Percentiles rank a stretch among this genome's conserved stretches.
Evolutionary conservation across 1,140 invertebrate species (phyloP).

Genomic region (Linepithema humile): DNA sequence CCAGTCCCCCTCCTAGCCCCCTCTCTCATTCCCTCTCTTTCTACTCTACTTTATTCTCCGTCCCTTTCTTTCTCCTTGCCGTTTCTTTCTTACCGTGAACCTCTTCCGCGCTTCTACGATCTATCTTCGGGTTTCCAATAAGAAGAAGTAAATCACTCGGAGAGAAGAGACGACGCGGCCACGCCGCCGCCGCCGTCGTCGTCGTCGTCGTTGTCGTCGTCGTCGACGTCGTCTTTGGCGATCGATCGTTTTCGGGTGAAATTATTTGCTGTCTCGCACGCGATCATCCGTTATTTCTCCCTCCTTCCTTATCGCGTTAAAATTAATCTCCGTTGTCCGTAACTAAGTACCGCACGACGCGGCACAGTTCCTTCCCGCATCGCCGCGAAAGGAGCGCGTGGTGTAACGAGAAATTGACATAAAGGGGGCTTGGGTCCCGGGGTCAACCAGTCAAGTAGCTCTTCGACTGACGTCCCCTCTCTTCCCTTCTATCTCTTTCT

Average conservation of each 20-base stretch:
- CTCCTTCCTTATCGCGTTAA: conserved; percentile 35
- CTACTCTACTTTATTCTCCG: conserved; percentile 3
- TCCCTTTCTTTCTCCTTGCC: conserved; percentile 20
- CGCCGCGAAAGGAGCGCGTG: conserved; percentile 68
- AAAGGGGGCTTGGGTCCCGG: conserved; percentile 67
- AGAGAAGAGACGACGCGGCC: conserved; percentile 49
- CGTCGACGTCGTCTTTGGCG: background rate
- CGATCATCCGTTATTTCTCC: conserved; percentile 28
- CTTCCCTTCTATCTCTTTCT: conserved; percentile 55
- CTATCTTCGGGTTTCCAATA: conserved; percentile 54
- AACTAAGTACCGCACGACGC: conserved; percentile 17
- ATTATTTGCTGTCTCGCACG: conserved; percentile 39
- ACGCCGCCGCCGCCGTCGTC: background rate
- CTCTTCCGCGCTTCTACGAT: conserved; percentile 41
- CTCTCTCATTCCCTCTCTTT: conserved; percentile 1
- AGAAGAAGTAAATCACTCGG: conserved; percentile 55
- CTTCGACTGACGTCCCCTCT: conserved; percentile 47
- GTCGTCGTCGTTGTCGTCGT: background rate
- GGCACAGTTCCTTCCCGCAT: conserved; percentile 49
- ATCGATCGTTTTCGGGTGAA: conserved; percentile 48
- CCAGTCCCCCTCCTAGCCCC: background rate
- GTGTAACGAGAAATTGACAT: conserved; percentile 79
- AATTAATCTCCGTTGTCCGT: conserved; percentile 50
- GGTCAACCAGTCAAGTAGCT: conserved; percentile 76
- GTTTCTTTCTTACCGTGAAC: conserved; percentile 18